Conservation (phyloP, 2,888 invertebrate species). For the Oscheius sp. region DNA sequence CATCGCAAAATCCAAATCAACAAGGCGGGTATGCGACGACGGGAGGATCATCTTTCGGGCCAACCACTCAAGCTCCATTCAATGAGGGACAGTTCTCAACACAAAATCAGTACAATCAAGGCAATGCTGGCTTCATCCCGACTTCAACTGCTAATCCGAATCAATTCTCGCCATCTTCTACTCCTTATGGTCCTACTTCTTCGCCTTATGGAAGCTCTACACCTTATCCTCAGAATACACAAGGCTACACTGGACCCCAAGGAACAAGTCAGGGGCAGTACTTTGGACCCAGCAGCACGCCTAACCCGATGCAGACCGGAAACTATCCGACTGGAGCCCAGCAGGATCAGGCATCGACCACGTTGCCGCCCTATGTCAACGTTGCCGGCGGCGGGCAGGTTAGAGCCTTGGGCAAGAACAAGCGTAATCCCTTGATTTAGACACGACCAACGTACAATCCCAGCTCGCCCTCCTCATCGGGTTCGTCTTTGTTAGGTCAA, state of each 20-base stretch:
- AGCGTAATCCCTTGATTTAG: constrained; percentile 2
- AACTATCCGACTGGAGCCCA: constrained; percentile 23
- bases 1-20: neutral
- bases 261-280: neutral
- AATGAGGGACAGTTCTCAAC: neutral
- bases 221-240: neutral
- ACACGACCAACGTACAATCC: neutral
- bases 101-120: constrained; percentile 13
- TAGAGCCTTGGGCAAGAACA: constrained; percentile 4
- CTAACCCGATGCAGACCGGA: constrained; percentile 3
- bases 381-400: constrained; percentile 27
- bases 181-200: neutral
- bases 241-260: neutral
- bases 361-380: constrained; percentile 21
- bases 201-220: neutral
- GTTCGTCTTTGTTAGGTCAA: constrained; percentile 21
- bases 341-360: constrained; percentile 20
- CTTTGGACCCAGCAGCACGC: constrained; percentile 1
- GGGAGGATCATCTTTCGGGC: neutral
- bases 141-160: neutral
- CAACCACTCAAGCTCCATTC: neutral
- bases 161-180: neutral
- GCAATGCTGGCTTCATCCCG: neutral
- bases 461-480: neutral
- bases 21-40: neutral